Conservation (phyloP, 2,797 vertebrate genomes). For the Pelodytes ibericus region DNA sequence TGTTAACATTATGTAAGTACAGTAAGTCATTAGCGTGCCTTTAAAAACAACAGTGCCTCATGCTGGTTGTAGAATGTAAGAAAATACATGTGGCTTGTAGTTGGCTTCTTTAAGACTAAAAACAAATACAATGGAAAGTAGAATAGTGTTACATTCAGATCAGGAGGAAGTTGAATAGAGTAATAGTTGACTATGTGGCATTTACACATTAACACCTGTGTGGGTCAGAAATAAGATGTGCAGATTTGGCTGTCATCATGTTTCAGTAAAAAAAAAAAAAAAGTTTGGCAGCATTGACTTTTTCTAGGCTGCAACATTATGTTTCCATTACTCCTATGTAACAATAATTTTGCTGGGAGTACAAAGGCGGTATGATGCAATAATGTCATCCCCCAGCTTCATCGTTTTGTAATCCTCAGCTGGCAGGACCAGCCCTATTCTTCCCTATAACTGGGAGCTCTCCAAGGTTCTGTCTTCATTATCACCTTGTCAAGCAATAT, state of each 20-base stretch:
- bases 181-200: no score
- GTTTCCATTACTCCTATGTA: neutral
- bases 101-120: no score
- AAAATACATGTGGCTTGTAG: no score
- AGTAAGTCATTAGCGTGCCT: constrained; percentile 31
- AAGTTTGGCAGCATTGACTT: no score
- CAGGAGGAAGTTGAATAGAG: no score
- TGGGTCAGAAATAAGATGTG: no score
- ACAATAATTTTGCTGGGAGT: neutral
- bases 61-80: no score
- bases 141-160: no score
- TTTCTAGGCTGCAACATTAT: neutral
- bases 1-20: constrained; percentile 73
- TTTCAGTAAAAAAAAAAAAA: no score
- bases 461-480: constrained; percentile 10
- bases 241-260: no score
- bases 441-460: constrained; percentile 11
- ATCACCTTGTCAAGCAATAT: neutral
- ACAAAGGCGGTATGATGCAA: neutral
- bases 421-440: neutral
- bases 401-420: neutral
- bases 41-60: neutral
- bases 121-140: no score
- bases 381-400: neutral
- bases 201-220: no score